A percentile compares a stretch with the other conserved stretches of the same genome.
Evolutionary conservation across 2,888 invertebrate species (phyloP).

Genomic region (Melanophora roralis): DNA sequence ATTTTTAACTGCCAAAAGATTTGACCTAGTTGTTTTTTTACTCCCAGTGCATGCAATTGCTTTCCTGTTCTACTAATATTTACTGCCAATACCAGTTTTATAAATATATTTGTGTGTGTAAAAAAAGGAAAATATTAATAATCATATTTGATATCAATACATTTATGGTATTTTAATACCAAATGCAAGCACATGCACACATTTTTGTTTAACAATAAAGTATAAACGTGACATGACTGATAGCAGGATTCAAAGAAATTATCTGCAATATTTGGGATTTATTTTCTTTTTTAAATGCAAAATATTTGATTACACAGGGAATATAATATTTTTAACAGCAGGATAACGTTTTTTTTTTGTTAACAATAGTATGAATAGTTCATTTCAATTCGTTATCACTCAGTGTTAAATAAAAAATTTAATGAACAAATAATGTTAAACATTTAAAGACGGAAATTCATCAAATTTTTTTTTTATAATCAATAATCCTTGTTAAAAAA

Average conservation of each 20-base stretch:
- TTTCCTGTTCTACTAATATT: too few species aligned
- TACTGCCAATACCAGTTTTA: too few species aligned
- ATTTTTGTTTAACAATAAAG: neutral
- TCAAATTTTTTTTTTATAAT: too few species aligned
- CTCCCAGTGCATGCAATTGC: too few species aligned
- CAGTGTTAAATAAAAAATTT: too few species aligned
- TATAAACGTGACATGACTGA: neutral
- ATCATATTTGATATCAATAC: conserved; percentile 14
- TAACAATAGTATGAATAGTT: neutral
- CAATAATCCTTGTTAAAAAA: too few species aligned
- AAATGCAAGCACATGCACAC: neutral
- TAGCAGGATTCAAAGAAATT: conserved; percentile 1
- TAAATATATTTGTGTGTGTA: too few species aligned
- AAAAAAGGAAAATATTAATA: neutral
- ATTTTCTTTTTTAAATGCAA: neutral
- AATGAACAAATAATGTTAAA: too few species aligned
- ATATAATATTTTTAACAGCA: neutral
- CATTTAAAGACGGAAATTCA: too few species aligned
- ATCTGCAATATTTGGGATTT: neutral
- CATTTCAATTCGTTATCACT: neutral
- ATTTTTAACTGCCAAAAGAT: too few species aligned
- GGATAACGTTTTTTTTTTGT: neutral
- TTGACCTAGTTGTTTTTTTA: too few species aligned
- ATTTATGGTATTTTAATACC: conserved; percentile 21
- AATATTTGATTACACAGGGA: neutral